Evolutionary conservation across 2,888 invertebrate species (phyloP).

Genomic region (Gisinianus flammeolus): DNA sequence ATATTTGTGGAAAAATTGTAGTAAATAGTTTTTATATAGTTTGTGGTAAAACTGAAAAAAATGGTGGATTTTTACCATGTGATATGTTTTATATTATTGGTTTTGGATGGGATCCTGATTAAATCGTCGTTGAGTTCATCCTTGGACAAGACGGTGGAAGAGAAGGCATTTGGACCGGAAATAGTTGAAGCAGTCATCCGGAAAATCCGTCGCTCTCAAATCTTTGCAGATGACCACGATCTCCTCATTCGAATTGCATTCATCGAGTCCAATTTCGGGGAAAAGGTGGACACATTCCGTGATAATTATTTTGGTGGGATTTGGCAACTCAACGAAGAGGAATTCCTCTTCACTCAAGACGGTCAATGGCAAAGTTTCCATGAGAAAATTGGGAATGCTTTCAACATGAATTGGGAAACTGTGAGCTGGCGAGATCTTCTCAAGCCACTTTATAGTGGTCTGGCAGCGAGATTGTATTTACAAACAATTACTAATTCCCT

Average conservation of each 20-base stretch:
- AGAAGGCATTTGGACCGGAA: background rate
- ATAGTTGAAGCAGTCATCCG: slow-evolving; percentile 12
- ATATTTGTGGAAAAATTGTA: too few relatives aligned
- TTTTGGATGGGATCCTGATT: too few relatives aligned
- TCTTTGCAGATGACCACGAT: slow-evolving; percentile 29
- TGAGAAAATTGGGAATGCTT: background rate
- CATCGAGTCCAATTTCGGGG: slow-evolving; percentile 16
- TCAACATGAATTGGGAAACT: slow-evolving; percentile 38
- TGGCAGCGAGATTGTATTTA: slow-evolving; percentile 42
- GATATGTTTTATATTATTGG: too few relatives aligned
- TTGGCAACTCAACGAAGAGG: slow-evolving; percentile 4
- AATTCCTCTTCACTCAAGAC: slow-evolving; percentile 16
- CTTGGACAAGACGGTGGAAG: background rate
- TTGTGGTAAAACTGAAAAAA: too few relatives aligned
- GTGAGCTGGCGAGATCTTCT: slow-evolving; percentile 31
- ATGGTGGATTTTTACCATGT: too few relatives aligned
- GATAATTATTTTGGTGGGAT: slow-evolving; percentile 28
- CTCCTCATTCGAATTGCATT: slow-evolving; percentile 22
- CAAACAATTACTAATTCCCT: background rate
- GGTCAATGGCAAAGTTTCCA: background rate
- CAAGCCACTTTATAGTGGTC: slow-evolving; percentile 43
- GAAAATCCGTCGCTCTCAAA: slow-evolving; percentile 7
- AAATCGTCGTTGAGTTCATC: too few relatives aligned
- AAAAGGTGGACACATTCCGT: background rate
- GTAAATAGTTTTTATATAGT: too few relatives aligned